Percentiles rank a stretch among this genome's conserved stretches.
Evolutionary conservation across 2,113 vertebrate genomes (phyloP).

Genomic region (Ctenodactylus gundi): DNA sequence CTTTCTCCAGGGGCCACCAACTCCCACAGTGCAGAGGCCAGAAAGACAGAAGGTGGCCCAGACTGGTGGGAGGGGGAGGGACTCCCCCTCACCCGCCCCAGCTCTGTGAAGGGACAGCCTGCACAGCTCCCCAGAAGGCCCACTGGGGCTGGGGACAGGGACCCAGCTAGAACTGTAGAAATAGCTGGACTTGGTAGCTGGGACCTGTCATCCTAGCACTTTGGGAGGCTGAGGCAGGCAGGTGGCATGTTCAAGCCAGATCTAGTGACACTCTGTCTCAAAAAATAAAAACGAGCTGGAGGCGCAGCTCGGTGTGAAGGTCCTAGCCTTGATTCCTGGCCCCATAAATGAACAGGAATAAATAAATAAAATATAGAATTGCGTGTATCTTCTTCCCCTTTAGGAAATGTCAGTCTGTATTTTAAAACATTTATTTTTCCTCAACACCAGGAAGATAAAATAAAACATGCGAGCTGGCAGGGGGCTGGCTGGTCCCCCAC

Average conservation of each 20-base stretch:
- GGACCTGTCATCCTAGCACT: no score
- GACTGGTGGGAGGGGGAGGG: accelerated
- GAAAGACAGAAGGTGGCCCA: not conserved
- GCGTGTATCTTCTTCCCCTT: not conserved
- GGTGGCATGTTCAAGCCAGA: no score
- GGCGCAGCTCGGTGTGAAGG: no score
- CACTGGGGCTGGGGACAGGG: not conserved
- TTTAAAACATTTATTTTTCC: constrained; percentile 54
- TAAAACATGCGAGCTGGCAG: constrained; percentile 26
- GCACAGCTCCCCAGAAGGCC: not conserved
- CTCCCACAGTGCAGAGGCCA: not conserved
- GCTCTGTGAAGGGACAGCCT: not conserved
- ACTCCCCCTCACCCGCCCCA: no score
- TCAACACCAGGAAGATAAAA: constrained; percentile 10
- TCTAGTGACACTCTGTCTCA: no score
- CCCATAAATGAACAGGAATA: no score
- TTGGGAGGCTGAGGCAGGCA: no score
- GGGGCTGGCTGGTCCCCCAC: not conserved
- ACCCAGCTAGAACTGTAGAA: not conserved
- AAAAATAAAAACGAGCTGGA: no score
- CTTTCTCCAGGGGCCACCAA: constrained; percentile 50
- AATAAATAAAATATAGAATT: not conserved
- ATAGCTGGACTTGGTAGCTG: no score
- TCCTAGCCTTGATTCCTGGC: no score
- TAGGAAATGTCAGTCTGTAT: constrained; percentile 53